These are phyloP conservation scores for Phocides pigmalion DNA, from an alignment of 1,140 invertebrate genomes.

Conservation along the genomic window DNA sequence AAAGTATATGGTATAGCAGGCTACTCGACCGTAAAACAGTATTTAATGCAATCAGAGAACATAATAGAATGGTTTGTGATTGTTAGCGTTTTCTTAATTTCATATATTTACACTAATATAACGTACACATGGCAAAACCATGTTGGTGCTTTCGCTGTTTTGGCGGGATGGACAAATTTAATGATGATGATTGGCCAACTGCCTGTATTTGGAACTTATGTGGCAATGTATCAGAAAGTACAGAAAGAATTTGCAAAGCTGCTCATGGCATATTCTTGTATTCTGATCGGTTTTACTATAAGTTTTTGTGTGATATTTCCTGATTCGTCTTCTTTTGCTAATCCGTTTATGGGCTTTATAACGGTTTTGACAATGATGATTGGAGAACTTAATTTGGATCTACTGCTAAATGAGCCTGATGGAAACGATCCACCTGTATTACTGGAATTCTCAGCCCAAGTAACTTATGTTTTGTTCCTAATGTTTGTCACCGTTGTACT, in stretches of 20 bases:
- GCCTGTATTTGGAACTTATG: conserved; percentile 93
- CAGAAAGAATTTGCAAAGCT: conserved; percentile 94
- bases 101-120: conserved; percentile 89
- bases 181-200: conserved; percentile 95
- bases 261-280: conserved; percentile 92
- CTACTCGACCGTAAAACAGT: conserved; percentile 90
- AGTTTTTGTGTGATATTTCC: conserved; percentile 95
- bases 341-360: conserved; percentile 91
- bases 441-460: conserved; percentile 85
- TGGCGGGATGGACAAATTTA: conserved; percentile 93
- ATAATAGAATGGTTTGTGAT: conserved; percentile 94
- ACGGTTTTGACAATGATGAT: conserved; percentile 96
- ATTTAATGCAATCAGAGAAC: conserved; percentile 92
- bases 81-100: conserved; percentile 91
- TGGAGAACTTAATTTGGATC: conserved; percentile 89
- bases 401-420: conserved; percentile 84
- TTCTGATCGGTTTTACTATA: conserved; percentile 93
- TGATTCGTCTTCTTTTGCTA: conserved; percentile 90
- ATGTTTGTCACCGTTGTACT: conserved; percentile 88
- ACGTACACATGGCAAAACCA: conserved; percentile 93
- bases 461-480: conserved; percentile 86
- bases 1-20: conserved; percentile 91
- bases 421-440: conserved; percentile 67
- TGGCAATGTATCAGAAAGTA: conserved; percentile 94
- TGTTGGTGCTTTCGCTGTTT: conserved; percentile 91